phyloP scores from a whole-genome alignment of 2,113 vertebrate genomes.

The Lophura nycthemera region DNA sequence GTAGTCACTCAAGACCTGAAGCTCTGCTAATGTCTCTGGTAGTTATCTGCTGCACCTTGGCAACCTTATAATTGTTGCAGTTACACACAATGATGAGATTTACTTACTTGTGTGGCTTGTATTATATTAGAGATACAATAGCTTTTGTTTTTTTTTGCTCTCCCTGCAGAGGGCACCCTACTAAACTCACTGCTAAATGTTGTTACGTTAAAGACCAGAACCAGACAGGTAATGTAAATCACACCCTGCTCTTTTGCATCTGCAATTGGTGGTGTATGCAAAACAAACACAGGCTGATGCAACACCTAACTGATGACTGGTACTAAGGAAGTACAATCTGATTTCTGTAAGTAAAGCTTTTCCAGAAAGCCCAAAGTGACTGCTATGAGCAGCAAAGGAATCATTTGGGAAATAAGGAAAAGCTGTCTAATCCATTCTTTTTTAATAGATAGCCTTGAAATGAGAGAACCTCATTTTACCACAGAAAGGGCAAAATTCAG shows the following conservation, averaged over 20 bases:
- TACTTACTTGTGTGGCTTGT: not conserved
- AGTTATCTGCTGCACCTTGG: not conserved
- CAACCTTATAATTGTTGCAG: not conserved
- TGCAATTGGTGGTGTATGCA: not conserved
- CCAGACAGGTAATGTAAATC: not conserved
- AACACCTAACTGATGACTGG: not conserved
- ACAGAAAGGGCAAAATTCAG: not conserved
- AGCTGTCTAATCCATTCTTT: not conserved
- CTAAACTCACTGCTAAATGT: not conserved
- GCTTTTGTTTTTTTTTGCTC: not conserved
- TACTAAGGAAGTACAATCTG: not conserved
- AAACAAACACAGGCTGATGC: fast-evolving
- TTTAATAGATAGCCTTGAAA: not conserved
- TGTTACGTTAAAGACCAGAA: not conserved
- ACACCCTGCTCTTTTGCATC: not conserved
- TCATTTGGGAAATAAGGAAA: not conserved
- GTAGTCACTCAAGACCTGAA: not conserved
- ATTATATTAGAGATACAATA: not conserved
- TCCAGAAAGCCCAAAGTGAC: not conserved
- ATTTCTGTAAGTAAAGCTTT: not conserved
- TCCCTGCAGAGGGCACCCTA: not conserved
- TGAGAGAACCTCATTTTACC: not conserved
- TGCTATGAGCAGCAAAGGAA: not conserved
- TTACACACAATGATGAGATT: not conserved
- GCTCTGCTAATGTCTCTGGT: too few species aligned